These are phyloP conservation scores for Euglossa dilemma DNA, from an alignment of 1,140 invertebrate species.

Conservation along the genomic window DNA sequence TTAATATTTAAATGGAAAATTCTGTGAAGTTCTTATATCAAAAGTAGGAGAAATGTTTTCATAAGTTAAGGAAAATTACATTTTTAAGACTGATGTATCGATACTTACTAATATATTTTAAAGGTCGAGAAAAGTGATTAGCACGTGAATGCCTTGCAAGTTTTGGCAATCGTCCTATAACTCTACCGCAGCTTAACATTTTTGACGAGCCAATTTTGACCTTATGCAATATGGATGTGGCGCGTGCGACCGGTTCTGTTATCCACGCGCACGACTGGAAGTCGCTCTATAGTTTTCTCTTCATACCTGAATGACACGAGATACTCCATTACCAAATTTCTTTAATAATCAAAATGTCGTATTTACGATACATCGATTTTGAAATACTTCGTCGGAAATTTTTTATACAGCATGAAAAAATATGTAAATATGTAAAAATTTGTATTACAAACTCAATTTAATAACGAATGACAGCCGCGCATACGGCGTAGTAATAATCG, in stretches of 20 bases:
- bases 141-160: slow-evolving; percentile 42
- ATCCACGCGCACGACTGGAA: slow-evolving; percentile 38
- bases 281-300: slow-evolving; percentile 42
- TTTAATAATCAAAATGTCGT: slow-evolving; percentile 21
- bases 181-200: slow-evolving; percentile 60
- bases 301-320: slow-evolving; percentile 33
- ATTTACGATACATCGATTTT: slow-evolving; percentile 24
- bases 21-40: neutral
- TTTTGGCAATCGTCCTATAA: slow-evolving; percentile 57
- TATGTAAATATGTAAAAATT: slow-evolving; percentile 30
- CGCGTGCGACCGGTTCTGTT: slow-evolving; percentile 57
- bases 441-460: slow-evolving; percentile 18
- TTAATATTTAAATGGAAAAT: neutral
- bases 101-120: slow-evolving; percentile 56
- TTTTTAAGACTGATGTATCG: neutral
- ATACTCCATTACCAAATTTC: slow-evolving; percentile 67
- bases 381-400: neutral
- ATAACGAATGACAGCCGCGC: slow-evolving; percentile 46
- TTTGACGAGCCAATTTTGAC: slow-evolving; percentile 55
- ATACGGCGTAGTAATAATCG: neutral
- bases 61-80: neutral
- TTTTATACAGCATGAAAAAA: neutral
- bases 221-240: slow-evolving; percentile 73
- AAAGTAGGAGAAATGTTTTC: slow-evolving; percentile 19
- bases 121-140: slow-evolving; percentile 45